Evolutionary conservation across 2,888 invertebrate species (phyloP), one percentile per base, ranked within the genome.

Genomic region (Watsonalla cultraria): DNA sequence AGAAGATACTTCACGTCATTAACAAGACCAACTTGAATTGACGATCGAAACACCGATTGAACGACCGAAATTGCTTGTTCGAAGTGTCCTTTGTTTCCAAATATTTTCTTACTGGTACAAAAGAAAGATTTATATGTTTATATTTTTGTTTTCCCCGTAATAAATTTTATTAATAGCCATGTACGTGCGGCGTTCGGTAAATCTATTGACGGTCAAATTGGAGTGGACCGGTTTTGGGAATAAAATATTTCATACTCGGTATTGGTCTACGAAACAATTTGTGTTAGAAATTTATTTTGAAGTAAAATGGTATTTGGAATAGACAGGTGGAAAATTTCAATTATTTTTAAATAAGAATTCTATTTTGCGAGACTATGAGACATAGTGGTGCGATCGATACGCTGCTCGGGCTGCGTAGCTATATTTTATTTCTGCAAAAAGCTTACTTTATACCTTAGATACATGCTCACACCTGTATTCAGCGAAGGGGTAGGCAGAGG

Each of bases 141-240:
- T 49, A 49, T 55, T 56, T 24, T 54, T 52, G 51, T 50, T 54
- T 46, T 54, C 24, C 42, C 39, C 52, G 39, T 49, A 55, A 59
- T 59, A 57, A 59, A 57, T 57, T 57, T 59, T 57, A 51, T 57
- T 57, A 59, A 59, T 54, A 52, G 59, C 54, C 46, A n/a, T 50
- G 51, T 51, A 50, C 54, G 37, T 35, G 49, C 49, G 47, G 51
- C 51, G 54, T 48, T 57, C 53, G 54, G 53, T 54, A 52, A 57
- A 59, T 56, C 56, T 59, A 55, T 56, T 46, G 59, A 13, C 46
- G 52, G 45, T 53, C 51, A 53, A 54, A 56, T 54, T 52, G 39
- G n/a, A 45, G 37, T 42, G 34, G 34, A n/a, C n/a, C n/a, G 47
- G 34, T 34, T 45, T 34, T 35, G 46, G 33, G 33, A 14, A 34